Percentiles rank a stretch among this genome's conserved stretches.
phyloP scores from a whole-genome alignment of 2,113 vertebrate species.

The Macroglossus sobrinus region DNA sequence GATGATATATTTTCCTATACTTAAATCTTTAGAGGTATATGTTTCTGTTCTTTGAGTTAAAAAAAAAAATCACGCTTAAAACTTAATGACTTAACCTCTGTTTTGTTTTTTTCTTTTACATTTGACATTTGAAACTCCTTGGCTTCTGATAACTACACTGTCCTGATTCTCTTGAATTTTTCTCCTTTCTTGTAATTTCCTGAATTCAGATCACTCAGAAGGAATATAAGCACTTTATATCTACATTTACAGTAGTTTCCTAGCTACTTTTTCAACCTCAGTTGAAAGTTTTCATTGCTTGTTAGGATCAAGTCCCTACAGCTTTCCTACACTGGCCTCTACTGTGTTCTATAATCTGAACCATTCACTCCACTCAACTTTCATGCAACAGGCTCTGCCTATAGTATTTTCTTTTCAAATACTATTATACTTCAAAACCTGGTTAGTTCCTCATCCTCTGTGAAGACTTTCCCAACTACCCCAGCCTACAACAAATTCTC shows the following conservation, averaged over 20 bases:
- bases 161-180: background rate
- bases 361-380: background rate
- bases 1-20: background rate
- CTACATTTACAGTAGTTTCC: background rate
- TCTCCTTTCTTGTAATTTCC: background rate
- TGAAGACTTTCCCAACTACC: background rate
- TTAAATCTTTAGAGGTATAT: background rate
- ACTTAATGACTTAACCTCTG: background rate
- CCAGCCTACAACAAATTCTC: background rate
- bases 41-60: background rate
- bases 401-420: background rate
- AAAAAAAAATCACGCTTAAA: background rate
- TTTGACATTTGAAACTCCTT: background rate
- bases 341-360: background rate
- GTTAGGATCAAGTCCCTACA: background rate
- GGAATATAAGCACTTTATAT: background rate
- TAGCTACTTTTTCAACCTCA: background rate
- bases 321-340: background rate
- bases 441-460: background rate
- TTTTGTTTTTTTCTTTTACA: background rate
- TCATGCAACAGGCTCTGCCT: background rate
- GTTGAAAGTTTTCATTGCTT: background rate
- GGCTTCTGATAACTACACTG: background rate
- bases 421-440: background rate
- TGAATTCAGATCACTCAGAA: background rate